Conservation (phyloP, 1,140 invertebrate genomes). For the Philotrypesis tridentata region DNA sequence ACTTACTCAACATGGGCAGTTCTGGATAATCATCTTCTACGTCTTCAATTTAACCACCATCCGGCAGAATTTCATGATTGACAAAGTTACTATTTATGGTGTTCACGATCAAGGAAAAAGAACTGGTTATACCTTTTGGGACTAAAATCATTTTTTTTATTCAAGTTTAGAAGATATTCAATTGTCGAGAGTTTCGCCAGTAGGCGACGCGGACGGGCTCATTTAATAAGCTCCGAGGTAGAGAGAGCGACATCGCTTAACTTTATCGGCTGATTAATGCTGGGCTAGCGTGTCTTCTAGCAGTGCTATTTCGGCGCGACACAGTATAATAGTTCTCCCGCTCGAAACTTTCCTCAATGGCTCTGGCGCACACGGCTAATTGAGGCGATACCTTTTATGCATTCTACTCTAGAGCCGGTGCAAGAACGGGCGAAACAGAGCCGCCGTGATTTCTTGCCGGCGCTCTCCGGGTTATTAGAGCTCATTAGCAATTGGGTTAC, state of each 20-base stretch:
- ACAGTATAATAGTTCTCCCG: neutral
- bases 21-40: too few relatives aligned
- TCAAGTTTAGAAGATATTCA: neutral
- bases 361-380: conserved; percentile 33
- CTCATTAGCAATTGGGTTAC: conserved; percentile 45
- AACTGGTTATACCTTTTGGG: too few relatives aligned
- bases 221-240: conserved; percentile 19
- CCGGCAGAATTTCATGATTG: too few relatives aligned
- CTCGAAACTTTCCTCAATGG: conserved; percentile 36
- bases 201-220: neutral
- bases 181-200: neutral
- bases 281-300: conserved; percentile 27
- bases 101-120: too few relatives aligned
- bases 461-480: conserved; percentile 36
- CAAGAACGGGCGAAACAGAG: neutral
- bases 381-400: conserved; percentile 46
- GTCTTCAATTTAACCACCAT: too few relatives aligned
- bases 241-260: conserved; percentile 4
- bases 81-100: too few relatives aligned
- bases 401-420: neutral
- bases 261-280: conserved; percentile 41
- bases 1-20: too few relatives aligned
- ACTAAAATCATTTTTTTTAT: too few relatives aligned
- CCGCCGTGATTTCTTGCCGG: conserved; percentile 24
- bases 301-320: neutral